Conservation (phyloP, 2,113 vertebrate species). For the Scolopax mira region DNA sequence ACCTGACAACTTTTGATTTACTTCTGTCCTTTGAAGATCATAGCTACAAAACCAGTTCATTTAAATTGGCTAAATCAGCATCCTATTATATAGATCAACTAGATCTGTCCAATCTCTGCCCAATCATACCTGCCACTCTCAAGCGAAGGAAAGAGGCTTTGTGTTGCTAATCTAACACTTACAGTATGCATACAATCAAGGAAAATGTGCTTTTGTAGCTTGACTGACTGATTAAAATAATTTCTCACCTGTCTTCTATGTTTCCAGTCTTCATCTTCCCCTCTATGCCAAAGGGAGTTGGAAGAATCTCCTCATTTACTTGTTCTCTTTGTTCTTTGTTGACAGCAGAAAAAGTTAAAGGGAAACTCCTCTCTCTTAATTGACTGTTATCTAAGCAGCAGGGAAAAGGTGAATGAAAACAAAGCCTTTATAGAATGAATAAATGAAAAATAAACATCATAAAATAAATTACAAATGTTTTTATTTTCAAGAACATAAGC, state of each 20-base stretch:
- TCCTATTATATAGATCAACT: not conserved
- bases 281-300: slow-evolving; percentile 19
- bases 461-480: not conserved
- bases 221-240: not conserved
- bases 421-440: not conserved
- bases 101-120: not conserved
- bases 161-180: not conserved
- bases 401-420: not conserved
- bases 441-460: not conserved
- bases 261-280: not conserved
- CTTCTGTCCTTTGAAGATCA: not conserved
- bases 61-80: not conserved
- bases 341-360: slow-evolving; percentile 10
- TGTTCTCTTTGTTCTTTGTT: slow-evolving; percentile 34
- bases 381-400: not conserved
- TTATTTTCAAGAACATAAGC: not conserved
- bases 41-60: not conserved
- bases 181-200: not conserved
- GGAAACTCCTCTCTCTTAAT: not conserved
- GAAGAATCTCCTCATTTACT: not conserved
- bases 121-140: not conserved
- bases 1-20: not conserved
- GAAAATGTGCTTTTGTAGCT: not conserved
- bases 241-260: slow-evolving; percentile 59
- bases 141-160: not conserved